Conservation (phyloP, 2,797 vertebrate genomes). For the Cossypha heuglini region DNA sequence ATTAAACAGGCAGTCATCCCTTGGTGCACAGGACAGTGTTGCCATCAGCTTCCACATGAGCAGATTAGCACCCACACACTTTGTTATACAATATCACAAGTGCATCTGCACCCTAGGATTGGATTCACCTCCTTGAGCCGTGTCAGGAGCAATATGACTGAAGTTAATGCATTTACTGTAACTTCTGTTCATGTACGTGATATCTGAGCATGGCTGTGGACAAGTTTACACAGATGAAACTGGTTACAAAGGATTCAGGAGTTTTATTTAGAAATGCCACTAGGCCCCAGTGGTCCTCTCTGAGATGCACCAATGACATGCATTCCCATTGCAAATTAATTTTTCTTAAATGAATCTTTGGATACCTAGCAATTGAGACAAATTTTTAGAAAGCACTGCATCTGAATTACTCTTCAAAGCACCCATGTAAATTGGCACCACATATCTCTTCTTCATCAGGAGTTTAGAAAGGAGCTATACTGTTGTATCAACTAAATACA, state of each 20-base stretch:
- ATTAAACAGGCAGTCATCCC: neutral
- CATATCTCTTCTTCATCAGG: neutral
- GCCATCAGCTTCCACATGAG: neutral
- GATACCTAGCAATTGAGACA: neutral
- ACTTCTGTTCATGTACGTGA: rapidly evolving
- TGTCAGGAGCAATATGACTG: neutral
- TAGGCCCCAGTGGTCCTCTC: neutral
- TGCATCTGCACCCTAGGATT: rapidly evolving
- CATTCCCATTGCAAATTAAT: neutral
- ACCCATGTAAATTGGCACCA: neutral
- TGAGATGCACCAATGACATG: rapidly evolving
- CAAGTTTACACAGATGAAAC: neutral
- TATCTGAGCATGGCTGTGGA: rapidly evolving
- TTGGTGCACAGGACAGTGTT: rapidly evolving
- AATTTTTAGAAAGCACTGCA: neutral
- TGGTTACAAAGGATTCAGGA: neutral
- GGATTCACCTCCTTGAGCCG: neutral
- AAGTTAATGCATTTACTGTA: neutral
- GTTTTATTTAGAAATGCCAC: neutral
- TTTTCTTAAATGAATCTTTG: neutral
- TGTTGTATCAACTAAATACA: neutral
- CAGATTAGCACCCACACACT: neutral
- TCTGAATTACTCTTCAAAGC: neutral
- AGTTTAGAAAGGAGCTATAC: neutral
- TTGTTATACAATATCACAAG: neutral